These are phyloP conservation scores for Hydropotes inermis DNA, from an alignment of 2,113 vertebrate genomes.

Conservation along the genomic window DNA sequence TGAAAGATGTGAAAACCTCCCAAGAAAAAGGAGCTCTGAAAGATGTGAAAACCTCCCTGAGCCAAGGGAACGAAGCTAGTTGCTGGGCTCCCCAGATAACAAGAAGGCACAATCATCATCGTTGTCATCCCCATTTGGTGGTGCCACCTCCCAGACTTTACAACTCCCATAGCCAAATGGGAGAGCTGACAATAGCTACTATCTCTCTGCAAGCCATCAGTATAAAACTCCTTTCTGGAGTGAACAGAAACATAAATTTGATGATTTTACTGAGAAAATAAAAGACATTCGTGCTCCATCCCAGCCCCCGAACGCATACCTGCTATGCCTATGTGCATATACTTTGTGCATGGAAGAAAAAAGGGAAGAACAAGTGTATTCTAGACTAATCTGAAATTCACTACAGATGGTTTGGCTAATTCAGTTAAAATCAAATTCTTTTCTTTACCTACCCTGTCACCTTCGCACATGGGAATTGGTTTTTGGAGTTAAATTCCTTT, in stretches of 20 bases:
- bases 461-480: background rate
- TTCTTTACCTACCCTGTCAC: background rate
- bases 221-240: background rate
- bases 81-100: background rate
- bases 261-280: background rate
- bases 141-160: background rate
- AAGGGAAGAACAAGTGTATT: background rate
- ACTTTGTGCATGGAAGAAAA: background rate
- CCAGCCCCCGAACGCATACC: background rate
- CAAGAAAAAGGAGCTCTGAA: background rate
- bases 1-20: background rate
- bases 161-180: background rate
- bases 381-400: conserved; percentile 8
- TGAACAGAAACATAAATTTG: background rate
- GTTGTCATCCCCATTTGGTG: background rate
- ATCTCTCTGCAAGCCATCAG: background rate
- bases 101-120: background rate
- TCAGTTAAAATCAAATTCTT: background rate
- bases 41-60: background rate
- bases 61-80: background rate
- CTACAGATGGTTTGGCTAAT: background rate
- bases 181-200: background rate
- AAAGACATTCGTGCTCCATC: background rate
- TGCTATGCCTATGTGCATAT: background rate
- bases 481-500: background rate